Evolutionary conservation across 2,888 invertebrate species (phyloP), one percentile per base, ranked within the genome.

Genomic region (Trichopria drosophilae): DNA sequence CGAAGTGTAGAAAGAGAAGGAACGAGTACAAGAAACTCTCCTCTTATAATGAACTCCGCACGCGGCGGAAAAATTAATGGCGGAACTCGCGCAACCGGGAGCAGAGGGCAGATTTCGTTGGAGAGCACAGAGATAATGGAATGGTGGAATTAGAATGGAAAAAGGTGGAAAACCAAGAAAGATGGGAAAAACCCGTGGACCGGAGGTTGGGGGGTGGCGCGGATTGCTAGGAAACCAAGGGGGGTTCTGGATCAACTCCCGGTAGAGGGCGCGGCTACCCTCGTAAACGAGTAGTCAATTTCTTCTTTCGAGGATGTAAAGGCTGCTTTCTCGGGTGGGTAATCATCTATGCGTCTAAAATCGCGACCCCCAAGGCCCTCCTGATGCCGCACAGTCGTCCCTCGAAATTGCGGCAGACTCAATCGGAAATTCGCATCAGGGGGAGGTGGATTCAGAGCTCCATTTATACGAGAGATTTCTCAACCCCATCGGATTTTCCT

Each of bases 1-100:
- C n/a, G n/a, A n/a, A n/a, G n/a, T n/a, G n/a, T n/a, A n/a, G n/a
- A 20, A 13, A 35, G 13, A 36, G 36, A 36, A 23, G 15, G 36
- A 5, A 10, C 34, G 15, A 36, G 15, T 36, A 23, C 22, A 16
- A 36, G 36, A 36, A 23, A 16, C 46, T 36, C 36, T 40, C 44
- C 37, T 36, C 43, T 55, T 51, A 50, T 54, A 54, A 54, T 50
- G 50, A 54, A 50, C 39, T 51, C 51, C 39, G 40, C 39, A 37
- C 45, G 49, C 45, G 41, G 35, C 44, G 35, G 39, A 40, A 54
- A 54, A 54, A 54, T 54, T 54, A 54, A 54, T 54, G 46, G 53
- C 53, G 43, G 44, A 44, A 47, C 35, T 29, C 43, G 20, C 36
- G 15, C n/a, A 36, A 9, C 22, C 20, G 36, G 36, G 36, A 20